phyloP scores from a whole-genome alignment of 1,140 invertebrate genomes.

The Mylabris phalerata region DNA sequence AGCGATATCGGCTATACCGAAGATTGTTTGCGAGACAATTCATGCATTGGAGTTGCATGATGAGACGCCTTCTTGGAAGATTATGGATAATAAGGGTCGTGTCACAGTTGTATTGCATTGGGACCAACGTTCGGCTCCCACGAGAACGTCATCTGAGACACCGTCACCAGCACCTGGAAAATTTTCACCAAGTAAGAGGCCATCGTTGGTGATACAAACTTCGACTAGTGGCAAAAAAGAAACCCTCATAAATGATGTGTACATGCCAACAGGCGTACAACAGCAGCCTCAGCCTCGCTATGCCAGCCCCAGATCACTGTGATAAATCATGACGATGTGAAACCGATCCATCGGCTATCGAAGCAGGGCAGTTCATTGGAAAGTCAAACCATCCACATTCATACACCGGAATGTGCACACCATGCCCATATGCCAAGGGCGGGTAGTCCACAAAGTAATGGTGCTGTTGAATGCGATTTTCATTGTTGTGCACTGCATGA shows the following conservation, averaged over 20 bases:
- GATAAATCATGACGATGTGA: conserved; percentile 75
- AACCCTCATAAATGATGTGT: conserved; percentile 50
- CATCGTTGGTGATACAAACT: conserved; percentile 68
- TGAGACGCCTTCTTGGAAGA: conserved; percentile 93
- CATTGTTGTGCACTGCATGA: conserved; percentile 91
- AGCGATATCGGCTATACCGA: conserved; percentile 91
- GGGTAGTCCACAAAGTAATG: conserved; percentile 52
- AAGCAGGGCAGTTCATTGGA: conserved; percentile 67
- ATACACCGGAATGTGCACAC: conserved; percentile 76
- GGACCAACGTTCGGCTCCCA: conserved; percentile 70
- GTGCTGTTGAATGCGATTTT: conserved; percentile 78
- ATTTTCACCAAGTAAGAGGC: conserved; percentile 60
- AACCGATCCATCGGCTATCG: conserved; percentile 48
- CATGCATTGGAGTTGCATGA: conserved; percentile 87
- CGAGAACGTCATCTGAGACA: conserved; percentile 47
- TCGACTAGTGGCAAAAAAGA: conserved; percentile 60
- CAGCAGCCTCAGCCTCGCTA: conserved; percentile 48
- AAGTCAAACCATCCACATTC: conserved; percentile 68
- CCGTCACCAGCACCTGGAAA: conserved; percentile 47
- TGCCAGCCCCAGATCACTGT: conserved; percentile 77
- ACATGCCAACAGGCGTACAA: conserved; percentile 34
- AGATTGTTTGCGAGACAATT: conserved; percentile 94
- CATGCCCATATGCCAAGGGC: conserved; percentile 60
- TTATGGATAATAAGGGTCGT: conserved; percentile 93
- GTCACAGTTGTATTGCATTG: conserved; percentile 90